These are phyloP conservation scores for Pseudomyrmex pallidus DNA, from an alignment of 1,140 invertebrate species.

Conservation along the genomic window DNA sequence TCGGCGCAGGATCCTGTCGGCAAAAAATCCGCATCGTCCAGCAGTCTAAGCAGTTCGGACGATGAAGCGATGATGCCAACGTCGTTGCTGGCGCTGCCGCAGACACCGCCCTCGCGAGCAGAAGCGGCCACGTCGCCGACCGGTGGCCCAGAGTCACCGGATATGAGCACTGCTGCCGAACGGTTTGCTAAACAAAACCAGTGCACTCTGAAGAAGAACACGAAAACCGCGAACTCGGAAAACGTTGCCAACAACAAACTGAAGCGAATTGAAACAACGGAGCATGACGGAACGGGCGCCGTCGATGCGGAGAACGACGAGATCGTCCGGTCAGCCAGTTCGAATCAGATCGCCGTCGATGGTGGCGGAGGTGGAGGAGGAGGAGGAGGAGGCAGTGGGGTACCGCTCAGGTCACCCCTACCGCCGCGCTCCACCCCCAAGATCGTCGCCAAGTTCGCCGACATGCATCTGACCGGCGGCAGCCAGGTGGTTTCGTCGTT, in stretches of 20 bases:
- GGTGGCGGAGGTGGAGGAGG: background rate
- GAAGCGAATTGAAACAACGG: conserved; percentile 70
- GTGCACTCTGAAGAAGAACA: conserved; percentile 92
- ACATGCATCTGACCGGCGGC: conserved; percentile 86
- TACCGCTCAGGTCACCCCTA: conserved; percentile 83
- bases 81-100: conserved; percentile 11
- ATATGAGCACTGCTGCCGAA: conserved; percentile 90
- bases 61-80: conserved; percentile 73
- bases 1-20: conserved; percentile 84
- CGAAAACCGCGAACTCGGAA: conserved; percentile 80
- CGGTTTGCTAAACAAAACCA: conserved; percentile 92
- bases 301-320: conserved; percentile 64
- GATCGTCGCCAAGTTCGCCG: conserved; percentile 87
- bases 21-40: conserved; percentile 83
- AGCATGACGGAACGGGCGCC: conserved; percentile 73
- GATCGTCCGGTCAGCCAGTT: conserved; percentile 81
- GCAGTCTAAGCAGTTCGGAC: conserved; percentile 82
- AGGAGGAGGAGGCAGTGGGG: background rate
- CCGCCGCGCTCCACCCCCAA: conserved; percentile 86
- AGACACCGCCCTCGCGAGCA: conserved; percentile 45
- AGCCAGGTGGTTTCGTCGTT: conserved; percentile 85
- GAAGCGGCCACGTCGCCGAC: conserved; percentile 78
- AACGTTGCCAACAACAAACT: conserved; percentile 53
- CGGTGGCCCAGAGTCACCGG: conserved; percentile 87
- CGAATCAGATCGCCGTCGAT: conserved; percentile 77